Evolutionary conservation across 2,888 invertebrate genomes (phyloP).

Genomic region (Caenorhabditis imperialis): DNA sequence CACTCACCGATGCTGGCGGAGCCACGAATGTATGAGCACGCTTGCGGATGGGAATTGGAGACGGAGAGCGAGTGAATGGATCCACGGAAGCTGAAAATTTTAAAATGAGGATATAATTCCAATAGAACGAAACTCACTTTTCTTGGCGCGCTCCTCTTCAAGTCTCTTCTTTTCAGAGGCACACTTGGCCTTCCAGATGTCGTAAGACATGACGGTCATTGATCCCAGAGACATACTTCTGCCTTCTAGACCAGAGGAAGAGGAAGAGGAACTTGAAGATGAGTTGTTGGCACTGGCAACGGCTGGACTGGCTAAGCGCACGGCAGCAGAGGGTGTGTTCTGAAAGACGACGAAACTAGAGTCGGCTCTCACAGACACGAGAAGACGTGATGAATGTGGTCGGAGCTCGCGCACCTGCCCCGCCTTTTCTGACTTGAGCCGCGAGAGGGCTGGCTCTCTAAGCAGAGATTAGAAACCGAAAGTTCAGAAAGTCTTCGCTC

Average conservation of each 20-base stretch:
- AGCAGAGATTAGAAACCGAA: constrained; percentile 36
- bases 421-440: constrained; percentile 37
- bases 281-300: constrained; percentile 4
- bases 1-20: constrained; percentile 41
- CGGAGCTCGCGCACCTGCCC: constrained; percentile 20
- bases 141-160: constrained; percentile 47
- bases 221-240: constrained; percentile 62
- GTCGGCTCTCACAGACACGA: constrained; percentile 3
- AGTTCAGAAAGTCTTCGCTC: constrained; percentile 27
- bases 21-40: constrained; percentile 62
- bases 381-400: constrained; percentile 5
- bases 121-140: constrained; percentile 16
- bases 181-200: constrained; percentile 68
- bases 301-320: constrained; percentile 12
- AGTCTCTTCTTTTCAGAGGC: constrained; percentile 63
- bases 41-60: constrained; percentile 50
- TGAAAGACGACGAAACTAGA: constrained; percentile 19
- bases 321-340: constrained; percentile 18
- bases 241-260: constrained; percentile 50
- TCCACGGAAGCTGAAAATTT: constrained; percentile 21
- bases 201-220: constrained; percentile 70
- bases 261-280: neutral
- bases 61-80: constrained; percentile 30
- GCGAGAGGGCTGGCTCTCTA: neutral
- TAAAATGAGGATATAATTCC: no score